Percentiles rank a stretch among this genome's conserved stretches.
phyloP scores from a whole-genome alignment of 92 coral and sea anemone genomes.

The Zoanthus sociatus region DNA sequence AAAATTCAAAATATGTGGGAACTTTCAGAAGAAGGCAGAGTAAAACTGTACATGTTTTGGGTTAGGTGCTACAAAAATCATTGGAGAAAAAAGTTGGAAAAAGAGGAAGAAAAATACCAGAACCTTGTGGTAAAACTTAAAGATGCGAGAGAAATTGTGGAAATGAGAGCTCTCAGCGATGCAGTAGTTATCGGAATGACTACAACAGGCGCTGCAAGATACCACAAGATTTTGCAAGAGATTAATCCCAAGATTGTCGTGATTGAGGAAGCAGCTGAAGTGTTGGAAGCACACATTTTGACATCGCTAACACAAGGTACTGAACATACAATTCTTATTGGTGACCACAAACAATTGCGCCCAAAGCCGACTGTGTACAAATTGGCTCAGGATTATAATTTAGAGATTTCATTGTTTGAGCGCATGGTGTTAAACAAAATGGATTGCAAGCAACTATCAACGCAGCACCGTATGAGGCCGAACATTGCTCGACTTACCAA shows the following conservation, averaged over 20 bases:
- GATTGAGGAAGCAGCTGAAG: conserved; percentile 68
- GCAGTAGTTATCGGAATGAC: conserved; percentile 68
- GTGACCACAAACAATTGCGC: conserved; percentile 64
- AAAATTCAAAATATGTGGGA: conserved; percentile 27
- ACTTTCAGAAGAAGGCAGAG: conserved; percentile 33
- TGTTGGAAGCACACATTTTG: conserved; percentile 60
- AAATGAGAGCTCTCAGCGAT: conserved; percentile 43
- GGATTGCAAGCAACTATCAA: conserved; percentile 64
- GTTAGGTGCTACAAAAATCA: conserved; percentile 27
- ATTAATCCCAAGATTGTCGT: conserved; percentile 58
- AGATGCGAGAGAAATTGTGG: conserved; percentile 46
- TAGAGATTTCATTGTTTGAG: conserved; percentile 68
- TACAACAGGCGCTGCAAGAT: conserved; percentile 61
- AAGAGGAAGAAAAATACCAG: conserved; percentile 22
- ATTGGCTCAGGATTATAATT: conserved; percentile 40
- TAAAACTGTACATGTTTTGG: conserved; percentile 37
- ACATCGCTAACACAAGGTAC: conserved; percentile 58
- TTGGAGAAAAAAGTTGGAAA: conserved; percentile 21
- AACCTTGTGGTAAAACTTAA: conserved; percentile 19
- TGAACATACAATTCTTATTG: conserved; percentile 59
- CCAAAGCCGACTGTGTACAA: conserved; percentile 65
- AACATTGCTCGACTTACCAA: conserved; percentile 72
- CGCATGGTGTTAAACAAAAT: conserved; percentile 74
- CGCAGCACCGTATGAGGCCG: conserved; percentile 83
- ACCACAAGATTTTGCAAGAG: conserved; percentile 54